Evolutionary conservation across 2,113 vertebrate species (phyloP).

Genomic region (Engraulis encrasicolus): DNA sequence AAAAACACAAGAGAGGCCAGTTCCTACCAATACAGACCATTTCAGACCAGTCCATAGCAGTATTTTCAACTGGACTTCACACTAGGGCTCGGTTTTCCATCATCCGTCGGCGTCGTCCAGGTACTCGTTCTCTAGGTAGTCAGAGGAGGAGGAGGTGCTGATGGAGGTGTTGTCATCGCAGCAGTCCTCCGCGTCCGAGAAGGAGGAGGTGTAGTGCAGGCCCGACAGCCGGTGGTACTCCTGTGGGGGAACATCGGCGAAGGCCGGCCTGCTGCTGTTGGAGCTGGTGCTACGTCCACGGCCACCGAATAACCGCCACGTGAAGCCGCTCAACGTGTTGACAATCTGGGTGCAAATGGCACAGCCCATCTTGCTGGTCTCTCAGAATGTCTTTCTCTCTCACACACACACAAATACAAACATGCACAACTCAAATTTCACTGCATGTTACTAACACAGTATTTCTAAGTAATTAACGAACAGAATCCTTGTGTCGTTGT

Average conservation of each 20-base stretch:
- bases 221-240: slow-evolving; percentile 66
- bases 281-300: not conserved
- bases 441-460: too few species aligned
- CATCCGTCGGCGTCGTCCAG: not conserved
- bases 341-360: slow-evolving; percentile 70
- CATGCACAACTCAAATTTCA: too few species aligned
- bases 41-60: too few species aligned
- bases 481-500: too few species aligned
- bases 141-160: slow-evolving; percentile 59
- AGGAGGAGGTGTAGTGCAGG: slow-evolving; percentile 68
- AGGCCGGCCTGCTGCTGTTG: slow-evolving; percentile 64
- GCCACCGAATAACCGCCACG: slow-evolving; percentile 41
- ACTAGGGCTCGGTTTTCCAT: too few species aligned
- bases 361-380: slow-evolving; percentile 58
- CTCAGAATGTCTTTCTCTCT: not conserved
- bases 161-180: slow-evolving; percentile 62
- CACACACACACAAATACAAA: not conserved
- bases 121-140: slow-evolving; percentile 59
- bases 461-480: too few species aligned
- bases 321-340: slow-evolving; percentile 66
- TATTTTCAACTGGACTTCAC: too few species aligned
- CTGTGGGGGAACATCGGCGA: slow-evolving; percentile 56
- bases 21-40: too few species aligned
- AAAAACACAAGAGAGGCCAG: too few species aligned
- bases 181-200: slow-evolving; percentile 67